phyloP scores from a whole-genome alignment of 2,113 vertebrate species.

The Agapornis roseicollis region DNA sequence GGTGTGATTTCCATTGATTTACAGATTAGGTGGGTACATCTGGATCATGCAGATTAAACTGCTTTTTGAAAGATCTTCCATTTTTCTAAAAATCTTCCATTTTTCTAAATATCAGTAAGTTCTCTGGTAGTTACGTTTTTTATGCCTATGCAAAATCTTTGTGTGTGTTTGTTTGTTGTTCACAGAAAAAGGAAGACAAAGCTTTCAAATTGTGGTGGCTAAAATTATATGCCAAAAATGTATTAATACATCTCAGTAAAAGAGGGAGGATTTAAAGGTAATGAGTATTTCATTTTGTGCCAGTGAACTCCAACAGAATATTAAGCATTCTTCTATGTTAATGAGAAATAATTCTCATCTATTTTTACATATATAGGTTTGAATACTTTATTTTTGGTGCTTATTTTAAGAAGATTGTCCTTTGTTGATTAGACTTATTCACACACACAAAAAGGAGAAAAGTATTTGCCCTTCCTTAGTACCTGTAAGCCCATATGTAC shows the following conservation, averaged over 20 bases:
- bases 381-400: not conserved
- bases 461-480: constrained; percentile 24
- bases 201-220: not conserved
- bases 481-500: not conserved
- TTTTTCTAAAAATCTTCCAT: not conserved
- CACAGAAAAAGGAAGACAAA: not conserved
- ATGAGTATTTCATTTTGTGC: not conserved
- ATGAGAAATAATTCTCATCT: not conserved
- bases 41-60: not conserved
- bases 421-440: not conserved
- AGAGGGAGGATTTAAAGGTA: not conserved
- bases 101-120: not conserved
- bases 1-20: not conserved
- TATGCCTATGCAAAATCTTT: not conserved
- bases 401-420: not conserved
- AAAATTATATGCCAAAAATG: not conserved
- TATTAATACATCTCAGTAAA: not conserved
- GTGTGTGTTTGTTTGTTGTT: not conserved
- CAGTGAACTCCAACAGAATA: not conserved
- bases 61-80: not conserved
- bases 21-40: not conserved
- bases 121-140: not conserved
- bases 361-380: not conserved
- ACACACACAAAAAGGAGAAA: constrained; percentile 17
- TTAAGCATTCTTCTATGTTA: not conserved